These are phyloP conservation scores for Lamproptera curius DNA, from an alignment of 2,888 invertebrate species.

Conservation along the genomic window DNA sequence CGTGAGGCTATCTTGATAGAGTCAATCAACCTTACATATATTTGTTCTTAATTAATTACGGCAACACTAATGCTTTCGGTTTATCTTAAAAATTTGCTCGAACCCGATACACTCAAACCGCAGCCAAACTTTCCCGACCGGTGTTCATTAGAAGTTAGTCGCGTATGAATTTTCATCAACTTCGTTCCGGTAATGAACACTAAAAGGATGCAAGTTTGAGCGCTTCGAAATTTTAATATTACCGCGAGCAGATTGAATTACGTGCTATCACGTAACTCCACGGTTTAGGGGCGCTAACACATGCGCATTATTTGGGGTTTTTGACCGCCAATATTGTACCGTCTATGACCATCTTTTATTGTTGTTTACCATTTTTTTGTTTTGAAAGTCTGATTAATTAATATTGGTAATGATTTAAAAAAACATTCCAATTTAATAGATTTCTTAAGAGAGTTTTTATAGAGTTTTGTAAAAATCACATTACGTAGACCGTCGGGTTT, in stretches of 20 bases:
- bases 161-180: conserved; percentile 71
- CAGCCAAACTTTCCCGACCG: conserved; percentile 58
- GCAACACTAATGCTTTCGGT: conserved; percentile 34
- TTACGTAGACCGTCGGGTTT: too few relatives aligned
- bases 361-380: too few relatives aligned
- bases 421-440: too few relatives aligned
- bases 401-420: too few relatives aligned
- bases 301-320: too few relatives aligned
- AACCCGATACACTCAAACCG: conserved; percentile 34
- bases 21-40: conserved; percentile 15
- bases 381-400: too few relatives aligned
- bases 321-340: too few relatives aligned
- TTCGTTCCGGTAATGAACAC: conserved; percentile 75
- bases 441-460: too few relatives aligned
- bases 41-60: conserved; percentile 31
- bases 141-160: conserved; percentile 76
- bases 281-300: too few relatives aligned
- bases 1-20: background rate
- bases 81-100: conserved; percentile 33
- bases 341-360: too few relatives aligned
- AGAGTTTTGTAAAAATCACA: too few relatives aligned
- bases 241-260: conserved; percentile 22
- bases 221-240: conserved; percentile 74
- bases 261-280: too few relatives aligned
- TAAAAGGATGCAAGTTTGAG: conserved; percentile 70